Evolutionary conservation across 2,797 vertebrate species (phyloP).

Genomic region (Zenarchopterus dispar): DNA sequence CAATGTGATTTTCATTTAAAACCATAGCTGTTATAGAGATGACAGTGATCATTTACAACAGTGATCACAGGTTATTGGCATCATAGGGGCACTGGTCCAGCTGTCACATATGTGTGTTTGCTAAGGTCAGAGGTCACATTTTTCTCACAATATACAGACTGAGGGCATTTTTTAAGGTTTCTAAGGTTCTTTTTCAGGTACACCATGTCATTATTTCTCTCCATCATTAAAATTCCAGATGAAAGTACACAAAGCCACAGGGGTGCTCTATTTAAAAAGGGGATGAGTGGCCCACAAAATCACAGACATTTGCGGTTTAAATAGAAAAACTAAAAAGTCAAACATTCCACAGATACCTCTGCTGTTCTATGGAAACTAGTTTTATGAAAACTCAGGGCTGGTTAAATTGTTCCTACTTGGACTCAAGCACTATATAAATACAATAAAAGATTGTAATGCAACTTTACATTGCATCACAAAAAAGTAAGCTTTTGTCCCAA

Average conservation of each 20-base stretch:
- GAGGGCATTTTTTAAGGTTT: slow-evolving; percentile 6
- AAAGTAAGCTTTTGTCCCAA: slow-evolving; percentile 47
- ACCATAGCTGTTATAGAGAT: not conserved
- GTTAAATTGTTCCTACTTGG: slow-evolving; percentile 38
- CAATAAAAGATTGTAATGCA: slow-evolving; percentile 11
- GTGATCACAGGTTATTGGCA: not conserved
- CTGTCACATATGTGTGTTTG: slow-evolving; percentile 17
- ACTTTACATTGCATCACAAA: slow-evolving; percentile 10
- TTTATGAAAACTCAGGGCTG: slow-evolving; percentile 59
- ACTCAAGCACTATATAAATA: slow-evolving; percentile 62
- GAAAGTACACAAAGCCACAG: slow-evolving; percentile 21
- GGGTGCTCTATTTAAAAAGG: slow-evolving; percentile 3
- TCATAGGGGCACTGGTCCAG: not conserved
- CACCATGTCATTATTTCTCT: slow-evolving; percentile 28
- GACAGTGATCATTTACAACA: not conserved
- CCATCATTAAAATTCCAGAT: slow-evolving; percentile 33
- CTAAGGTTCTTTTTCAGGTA: slow-evolving; percentile 5
- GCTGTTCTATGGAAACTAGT: slow-evolving; percentile 77
- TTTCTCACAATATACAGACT: slow-evolving; percentile 44
- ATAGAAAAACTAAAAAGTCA: slow-evolving; percentile 56
- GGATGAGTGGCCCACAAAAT: slow-evolving; percentile 46
- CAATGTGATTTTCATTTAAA: not conserved
- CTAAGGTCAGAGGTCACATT: slow-evolving; percentile 39
- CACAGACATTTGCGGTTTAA: slow-evolving; percentile 40
- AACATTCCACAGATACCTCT: slow-evolving; percentile 80